Percentiles rank a stretch among this genome's conserved stretches.
Conservation (phyloP, 2,888 invertebrate genomes). For the Leptopilina myrica region DNA sequence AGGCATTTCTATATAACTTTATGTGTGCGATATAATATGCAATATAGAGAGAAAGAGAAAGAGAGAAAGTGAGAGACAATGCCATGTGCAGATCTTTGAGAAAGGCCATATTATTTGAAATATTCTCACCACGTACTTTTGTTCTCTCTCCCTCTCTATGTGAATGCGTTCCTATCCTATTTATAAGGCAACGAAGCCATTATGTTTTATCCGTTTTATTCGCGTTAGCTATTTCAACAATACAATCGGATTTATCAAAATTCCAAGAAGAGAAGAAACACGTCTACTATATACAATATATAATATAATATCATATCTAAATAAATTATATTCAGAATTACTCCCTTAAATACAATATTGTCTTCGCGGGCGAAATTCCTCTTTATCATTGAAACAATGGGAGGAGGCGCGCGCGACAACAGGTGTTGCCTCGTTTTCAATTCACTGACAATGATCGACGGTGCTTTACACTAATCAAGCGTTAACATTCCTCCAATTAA, state of each 20-base stretch:
- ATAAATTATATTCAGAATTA: background rate
- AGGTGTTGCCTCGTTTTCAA: conserved; percentile 25
- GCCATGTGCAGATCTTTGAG: background rate
- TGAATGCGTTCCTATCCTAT: background rate
- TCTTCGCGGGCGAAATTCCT: background rate
- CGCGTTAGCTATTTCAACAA: background rate
- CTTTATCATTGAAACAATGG: conserved; percentile 30
- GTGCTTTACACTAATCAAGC: conserved; percentile 1
- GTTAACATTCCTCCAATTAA: conserved; percentile 19
- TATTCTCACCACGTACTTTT: conserved; percentile 20
- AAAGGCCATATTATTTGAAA: conserved; percentile 14
- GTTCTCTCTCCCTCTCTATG: background rate
- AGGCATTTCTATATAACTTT: conserved; percentile 16
- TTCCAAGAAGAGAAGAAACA: background rate
- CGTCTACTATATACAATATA: too few species aligned
- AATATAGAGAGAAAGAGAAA: background rate
- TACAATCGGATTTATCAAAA: background rate
- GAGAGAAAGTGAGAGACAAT: background rate
- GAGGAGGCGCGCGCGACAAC: background rate
- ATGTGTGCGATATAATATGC: conserved; percentile 20
- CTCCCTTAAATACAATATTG: background rate
- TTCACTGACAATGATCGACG: conserved; percentile 36
- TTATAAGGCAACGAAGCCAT: background rate
- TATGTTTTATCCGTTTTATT: conserved; percentile 21
- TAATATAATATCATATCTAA: too few species aligned